Base-by-base conservation (phyloP, 37 sponge, comb jelly and placozoan genomes). In the Axinella damicornis region DNA sequence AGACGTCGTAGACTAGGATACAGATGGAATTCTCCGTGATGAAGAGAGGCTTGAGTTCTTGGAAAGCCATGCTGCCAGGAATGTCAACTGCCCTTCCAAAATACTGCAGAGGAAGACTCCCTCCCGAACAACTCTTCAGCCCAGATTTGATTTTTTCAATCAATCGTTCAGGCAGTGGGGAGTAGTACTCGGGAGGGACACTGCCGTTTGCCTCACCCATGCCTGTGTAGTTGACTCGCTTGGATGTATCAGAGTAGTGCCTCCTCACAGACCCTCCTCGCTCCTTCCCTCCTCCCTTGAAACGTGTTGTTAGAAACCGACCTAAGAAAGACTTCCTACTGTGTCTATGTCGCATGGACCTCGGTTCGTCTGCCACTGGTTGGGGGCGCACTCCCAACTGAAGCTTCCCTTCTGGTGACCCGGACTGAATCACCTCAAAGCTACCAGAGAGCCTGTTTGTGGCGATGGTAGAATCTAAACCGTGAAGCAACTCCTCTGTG, bases 21-120 rank as follows among this genome's bases (percentile, higher is more conserved):
- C 85, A 67, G 25, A 92, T 24, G 16, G 93, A 80, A 21, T 41
- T 69, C 18, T 85, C 77, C 0, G 85, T 88, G 35, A 92, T 41
- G 52, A 92, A 84, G 37, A 88, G 77, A 2, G 65, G 56, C 53
- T 74, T 59, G 20, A 88, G 70, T 6, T 76, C 55, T 27, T 38
- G 32, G 66, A 69, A 79, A n/a, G 77, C 25, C 1, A 17, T 40
- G 11, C 59, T 35, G 6, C 89, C 85, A 22, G 93, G 85, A 0
- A 59, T 35, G 35, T 92, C 93, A 0, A 92, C 69, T 1, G 83
- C 2, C 25, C 58, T 55, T 1, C 73, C 89, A 62, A 58, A 81
- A 27, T 69, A 69, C 46, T 73, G 57, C 18, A 60, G 61, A 35
- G 85, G 70, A 20, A 85, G 81, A 24, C 56, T 68, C 2, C 65